Evolutionary conservation across 2,888 invertebrate species (phyloP).

Genomic region (Piscicola geometra): DNA sequence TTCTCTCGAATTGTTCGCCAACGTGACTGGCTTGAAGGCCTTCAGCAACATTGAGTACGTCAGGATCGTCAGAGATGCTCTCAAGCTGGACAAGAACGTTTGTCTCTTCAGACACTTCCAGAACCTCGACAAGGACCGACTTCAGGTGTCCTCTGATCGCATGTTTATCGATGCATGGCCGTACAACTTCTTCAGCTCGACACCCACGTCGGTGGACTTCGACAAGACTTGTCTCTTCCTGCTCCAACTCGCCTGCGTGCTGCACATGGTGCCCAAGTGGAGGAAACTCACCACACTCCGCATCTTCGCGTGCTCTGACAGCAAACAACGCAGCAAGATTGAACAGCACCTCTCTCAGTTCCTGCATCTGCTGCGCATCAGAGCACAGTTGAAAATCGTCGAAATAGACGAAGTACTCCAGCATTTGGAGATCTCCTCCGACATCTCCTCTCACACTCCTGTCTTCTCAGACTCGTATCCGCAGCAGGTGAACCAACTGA

Average conservation of each 20-base stretch:
- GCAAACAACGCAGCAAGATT: slow-evolving; percentile 42
- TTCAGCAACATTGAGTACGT: slow-evolving; percentile 68
- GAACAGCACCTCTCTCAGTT: slow-evolving; percentile 60
- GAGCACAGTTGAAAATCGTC: slow-evolving; percentile 68
- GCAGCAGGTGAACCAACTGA: slow-evolving; percentile 63
- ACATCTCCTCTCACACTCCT: background rate
- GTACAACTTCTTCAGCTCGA: slow-evolving; percentile 76
- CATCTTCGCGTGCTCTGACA: slow-evolving; percentile 69
- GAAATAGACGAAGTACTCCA: slow-evolving; percentile 21
- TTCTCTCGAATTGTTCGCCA: slow-evolving; percentile 44
- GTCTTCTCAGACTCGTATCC: slow-evolving; percentile 48
- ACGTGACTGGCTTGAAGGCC: slow-evolving; percentile 40
- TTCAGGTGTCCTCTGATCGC: slow-evolving; percentile 59
- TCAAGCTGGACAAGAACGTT: slow-evolving; percentile 88
- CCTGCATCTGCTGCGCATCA: slow-evolving; percentile 77
- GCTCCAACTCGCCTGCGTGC: slow-evolving; percentile 91
- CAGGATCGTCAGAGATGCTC: slow-evolving; percentile 75
- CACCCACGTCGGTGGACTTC: slow-evolving; percentile 71
- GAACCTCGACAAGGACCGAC: slow-evolving; percentile 71
- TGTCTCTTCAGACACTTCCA: slow-evolving; percentile 88
- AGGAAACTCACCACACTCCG: slow-evolving; percentile 73
- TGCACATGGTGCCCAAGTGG: slow-evolving; percentile 68
- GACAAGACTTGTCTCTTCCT: slow-evolving; percentile 89
- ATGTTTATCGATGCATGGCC: slow-evolving; percentile 94
- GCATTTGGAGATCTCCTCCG: slow-evolving; percentile 23